Evolutionary conservation across 2,888 invertebrate species (phyloP).

Genomic region (Apodemia hepburni): DNA sequence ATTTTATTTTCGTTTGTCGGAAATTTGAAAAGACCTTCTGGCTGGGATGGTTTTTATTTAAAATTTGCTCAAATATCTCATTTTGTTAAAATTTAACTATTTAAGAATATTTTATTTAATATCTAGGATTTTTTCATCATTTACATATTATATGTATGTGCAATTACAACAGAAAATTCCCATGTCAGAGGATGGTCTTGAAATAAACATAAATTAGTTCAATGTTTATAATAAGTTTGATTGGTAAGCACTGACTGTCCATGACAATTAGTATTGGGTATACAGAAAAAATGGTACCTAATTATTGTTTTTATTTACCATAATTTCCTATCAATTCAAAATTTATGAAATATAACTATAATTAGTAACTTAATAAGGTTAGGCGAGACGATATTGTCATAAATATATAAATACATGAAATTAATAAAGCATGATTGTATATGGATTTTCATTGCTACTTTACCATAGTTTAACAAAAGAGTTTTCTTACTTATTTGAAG

Average conservation of each 20-base stretch:
- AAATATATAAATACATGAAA: slow-evolving; percentile 82
- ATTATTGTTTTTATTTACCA: slow-evolving; percentile 71
- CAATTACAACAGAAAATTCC: slow-evolving; percentile 28
- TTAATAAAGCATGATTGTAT: slow-evolving; percentile 81
- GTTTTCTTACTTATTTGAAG: not conserved
- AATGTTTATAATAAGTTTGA: slow-evolving; percentile 59
- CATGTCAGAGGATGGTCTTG: slow-evolving; percentile 46
- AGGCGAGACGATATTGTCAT: slow-evolving; percentile 82
- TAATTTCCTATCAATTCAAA: slow-evolving; percentile 78
- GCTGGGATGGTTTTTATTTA: slow-evolving; percentile 64
- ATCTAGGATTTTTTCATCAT: not conserved
- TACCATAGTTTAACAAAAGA: slow-evolving; percentile 13
- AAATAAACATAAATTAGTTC: slow-evolving; percentile 50
- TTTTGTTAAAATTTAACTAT: slow-evolving; percentile 40
- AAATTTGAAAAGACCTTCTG: slow-evolving; percentile 46
- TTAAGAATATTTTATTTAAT: slow-evolving; percentile 16
- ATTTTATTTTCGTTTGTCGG: slow-evolving; percentile 42
- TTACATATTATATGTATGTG: not conserved
- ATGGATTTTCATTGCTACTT: slow-evolving; percentile 57
- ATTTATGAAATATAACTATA: slow-evolving; percentile 77
- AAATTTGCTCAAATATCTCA: slow-evolving; percentile 69
- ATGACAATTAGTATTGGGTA: slow-evolving; percentile 55
- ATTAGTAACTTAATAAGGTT: slow-evolving; percentile 79
- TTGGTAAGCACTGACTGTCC: slow-evolving; percentile 59
- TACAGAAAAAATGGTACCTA: slow-evolving; percentile 57